These are phyloP conservation scores for Pelmatolapia mariae DNA, from an alignment of 2,113 vertebrate species.

Conservation along the genomic window DNA sequence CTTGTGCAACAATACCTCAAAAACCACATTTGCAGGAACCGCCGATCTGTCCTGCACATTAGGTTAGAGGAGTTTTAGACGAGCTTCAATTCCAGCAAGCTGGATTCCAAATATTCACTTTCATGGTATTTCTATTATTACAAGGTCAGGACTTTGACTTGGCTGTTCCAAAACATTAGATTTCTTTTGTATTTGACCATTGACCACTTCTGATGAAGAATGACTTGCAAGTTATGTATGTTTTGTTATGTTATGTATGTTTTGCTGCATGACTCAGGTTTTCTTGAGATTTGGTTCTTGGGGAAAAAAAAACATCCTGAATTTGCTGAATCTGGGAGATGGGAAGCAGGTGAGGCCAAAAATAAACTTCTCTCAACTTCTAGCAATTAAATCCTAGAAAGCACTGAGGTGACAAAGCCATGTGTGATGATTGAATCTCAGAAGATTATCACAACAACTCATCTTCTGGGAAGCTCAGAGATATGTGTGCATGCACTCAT, in stretches of 20 bases:
- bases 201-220: neutral
- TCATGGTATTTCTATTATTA: neutral
- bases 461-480: neutral
- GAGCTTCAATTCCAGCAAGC: neutral
- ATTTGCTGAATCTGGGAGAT: neutral
- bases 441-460: neutral
- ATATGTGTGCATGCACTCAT: neutral
- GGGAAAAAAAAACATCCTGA: neutral
- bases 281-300: neutral
- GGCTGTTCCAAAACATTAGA: neutral
- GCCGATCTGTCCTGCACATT: neutral
- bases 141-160: neutral
- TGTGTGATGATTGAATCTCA: neutral
- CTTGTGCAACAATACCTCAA: neutral
- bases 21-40: neutral
- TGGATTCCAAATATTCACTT: neutral
- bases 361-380: neutral
- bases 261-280: neutral
- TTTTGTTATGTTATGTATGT: neutral
- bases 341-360: neutral
- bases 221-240: neutral
- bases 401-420: neutral
- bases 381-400: neutral
- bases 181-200: neutral
- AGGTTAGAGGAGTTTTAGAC: neutral